These are phyloP conservation scores for Drosophila limbata DNA, from an alignment of 2,888 invertebrate species.

Conservation along the genomic window DNA sequence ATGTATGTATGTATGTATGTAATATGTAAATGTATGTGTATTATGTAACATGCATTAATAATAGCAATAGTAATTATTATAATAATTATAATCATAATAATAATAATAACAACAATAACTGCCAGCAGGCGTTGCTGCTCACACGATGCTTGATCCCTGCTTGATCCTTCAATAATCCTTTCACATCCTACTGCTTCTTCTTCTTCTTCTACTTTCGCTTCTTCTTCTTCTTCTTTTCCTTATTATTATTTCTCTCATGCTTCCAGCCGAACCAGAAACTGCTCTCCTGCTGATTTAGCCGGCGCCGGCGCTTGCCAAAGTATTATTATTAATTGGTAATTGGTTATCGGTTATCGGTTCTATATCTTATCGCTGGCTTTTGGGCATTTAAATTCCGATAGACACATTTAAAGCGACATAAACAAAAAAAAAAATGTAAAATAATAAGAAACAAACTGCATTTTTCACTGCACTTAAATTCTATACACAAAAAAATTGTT, in stretches of 20 bases:
- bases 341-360: constrained; percentile 37
- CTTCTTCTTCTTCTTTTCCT: background rate
- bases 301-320: constrained; percentile 78
- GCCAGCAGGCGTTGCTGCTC: constrained; percentile 64
- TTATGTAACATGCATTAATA: constrained; percentile 66
- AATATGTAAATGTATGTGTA: constrained; percentile 45
- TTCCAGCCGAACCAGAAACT: constrained; percentile 9
- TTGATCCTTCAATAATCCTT: constrained; percentile 42
- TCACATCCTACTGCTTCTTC: background rate
- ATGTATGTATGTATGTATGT: constrained; percentile 10
- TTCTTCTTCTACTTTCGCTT: background rate
- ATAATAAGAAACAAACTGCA: constrained; percentile 20
- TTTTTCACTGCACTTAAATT: constrained; percentile 41
- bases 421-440: constrained; percentile 19
- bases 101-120: constrained; percentile 72
- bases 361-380: constrained; percentile 67
- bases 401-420: constrained; percentile 36
- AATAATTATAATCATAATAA: constrained; percentile 45
- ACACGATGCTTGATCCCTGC: constrained; percentile 54
- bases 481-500: constrained; percentile 56
- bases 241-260: constrained; percentile 1
- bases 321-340: constrained; percentile 18
- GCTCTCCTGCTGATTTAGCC: constrained; percentile 62
- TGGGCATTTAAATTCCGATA: constrained; percentile 52
- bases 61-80: constrained; percentile 41